Percentiles rank a stretch among this genome's conserved stretches.
These are phyloP conservation scores for Ibidorhyncha struthersii DNA, from an alignment of 2,113 vertebrate genomes.

Conservation along the genomic window DNA sequence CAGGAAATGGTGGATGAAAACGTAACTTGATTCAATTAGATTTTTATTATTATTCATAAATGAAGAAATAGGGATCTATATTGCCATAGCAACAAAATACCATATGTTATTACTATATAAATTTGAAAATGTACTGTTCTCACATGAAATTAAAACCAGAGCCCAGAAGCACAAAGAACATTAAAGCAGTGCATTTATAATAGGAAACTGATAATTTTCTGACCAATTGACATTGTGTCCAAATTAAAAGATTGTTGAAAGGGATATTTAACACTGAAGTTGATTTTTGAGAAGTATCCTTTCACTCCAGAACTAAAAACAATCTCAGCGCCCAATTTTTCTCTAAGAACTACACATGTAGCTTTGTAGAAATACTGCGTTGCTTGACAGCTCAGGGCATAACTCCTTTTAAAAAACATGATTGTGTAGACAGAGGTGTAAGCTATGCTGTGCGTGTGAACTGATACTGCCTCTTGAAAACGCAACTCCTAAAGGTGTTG, in stretches of 20 bases:
- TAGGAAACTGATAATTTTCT: slow-evolving; percentile 22
- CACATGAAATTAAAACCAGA: slow-evolving; percentile 26
- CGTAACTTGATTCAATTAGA: slow-evolving; percentile 12
- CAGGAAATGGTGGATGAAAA: slow-evolving; percentile 12
- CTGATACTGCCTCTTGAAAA: background rate
- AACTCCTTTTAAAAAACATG: background rate
- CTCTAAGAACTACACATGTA: background rate
- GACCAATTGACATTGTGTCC: background rate
- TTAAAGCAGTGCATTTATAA: slow-evolving; percentile 3
- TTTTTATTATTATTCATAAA: slow-evolving; percentile 34
- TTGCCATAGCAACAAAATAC: slow-evolving; percentile 15
- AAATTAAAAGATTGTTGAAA: background rate
- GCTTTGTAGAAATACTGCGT: background rate
- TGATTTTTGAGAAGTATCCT: background rate
- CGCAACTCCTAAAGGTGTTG: background rate
- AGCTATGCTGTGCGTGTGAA: background rate
- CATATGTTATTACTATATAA: slow-evolving; percentile 30
- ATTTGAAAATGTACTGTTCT: slow-evolving; percentile 15
- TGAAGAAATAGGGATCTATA: background rate
- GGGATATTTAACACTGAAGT: background rate
- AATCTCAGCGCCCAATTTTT: background rate
- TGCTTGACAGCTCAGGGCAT: background rate
- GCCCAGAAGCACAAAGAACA: background rate
- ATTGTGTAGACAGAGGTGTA: background rate
- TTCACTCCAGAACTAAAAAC: background rate